Conservation (phyloP, 2,797 vertebrate species). For the Crocidura indochinensis region DNA sequence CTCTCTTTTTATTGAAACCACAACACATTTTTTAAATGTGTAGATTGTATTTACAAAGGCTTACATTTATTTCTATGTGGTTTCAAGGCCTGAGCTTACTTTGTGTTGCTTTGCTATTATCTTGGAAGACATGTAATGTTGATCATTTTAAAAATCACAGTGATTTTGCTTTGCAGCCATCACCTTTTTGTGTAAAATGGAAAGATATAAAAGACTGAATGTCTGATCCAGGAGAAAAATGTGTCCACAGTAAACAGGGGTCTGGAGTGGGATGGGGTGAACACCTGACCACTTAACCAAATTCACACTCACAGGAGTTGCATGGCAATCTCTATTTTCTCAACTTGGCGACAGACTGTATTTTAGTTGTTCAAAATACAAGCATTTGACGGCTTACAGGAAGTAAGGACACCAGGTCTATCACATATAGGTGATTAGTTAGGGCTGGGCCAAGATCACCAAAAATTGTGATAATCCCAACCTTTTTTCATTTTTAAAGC, state of each 20-base stretch:
- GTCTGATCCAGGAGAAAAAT: constrained; percentile 7
- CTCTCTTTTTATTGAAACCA: neutral
- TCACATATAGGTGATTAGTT: constrained; percentile 59
- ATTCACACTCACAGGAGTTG: constrained; percentile 35
- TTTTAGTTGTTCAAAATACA: constrained; percentile 66
- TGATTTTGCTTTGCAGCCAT: constrained; percentile 52
- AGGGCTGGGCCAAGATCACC: constrained; percentile 41
- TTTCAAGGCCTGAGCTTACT: constrained; percentile 20
- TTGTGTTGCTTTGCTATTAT: constrained; percentile 52
- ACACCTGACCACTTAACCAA: constrained; percentile 38
- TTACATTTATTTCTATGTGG: constrained; percentile 25
- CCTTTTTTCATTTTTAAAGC: constrained; percentile 70
- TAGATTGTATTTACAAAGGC: constrained; percentile 35
- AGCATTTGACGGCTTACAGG: neutral
- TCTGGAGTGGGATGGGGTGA: neutral
- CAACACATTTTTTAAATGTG: constrained; percentile 28
- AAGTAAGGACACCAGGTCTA: constrained; percentile 21
- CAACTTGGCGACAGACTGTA: constrained; percentile 59
- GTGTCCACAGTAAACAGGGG: neutral
- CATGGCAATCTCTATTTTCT: constrained; percentile 48
- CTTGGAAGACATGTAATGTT: constrained; percentile 42
- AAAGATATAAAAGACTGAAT: constrained; percentile 46
- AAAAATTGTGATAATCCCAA: constrained; percentile 68
- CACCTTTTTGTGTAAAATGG: constrained; percentile 17
- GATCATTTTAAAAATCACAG: constrained; percentile 65